Conservation (phyloP, 2,888 invertebrate species). For the Silvanus unidentatus region DNA sequence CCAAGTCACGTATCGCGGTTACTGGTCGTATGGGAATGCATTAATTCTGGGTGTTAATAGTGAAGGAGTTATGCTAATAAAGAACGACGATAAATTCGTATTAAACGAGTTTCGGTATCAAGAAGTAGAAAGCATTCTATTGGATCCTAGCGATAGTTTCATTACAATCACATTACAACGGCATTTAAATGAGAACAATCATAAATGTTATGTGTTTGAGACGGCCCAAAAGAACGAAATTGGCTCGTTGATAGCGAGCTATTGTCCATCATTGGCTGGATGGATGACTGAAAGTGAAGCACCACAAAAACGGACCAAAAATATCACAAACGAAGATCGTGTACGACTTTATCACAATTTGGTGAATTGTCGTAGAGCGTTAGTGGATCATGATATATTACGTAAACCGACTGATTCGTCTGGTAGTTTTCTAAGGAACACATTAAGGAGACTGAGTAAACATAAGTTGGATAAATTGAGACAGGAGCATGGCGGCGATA, state of each 20-base stretch:
- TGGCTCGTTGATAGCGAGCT: constrained; percentile 86
- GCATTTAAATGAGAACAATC: constrained; percentile 57
- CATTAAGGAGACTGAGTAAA: constrained; percentile 77
- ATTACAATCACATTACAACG: constrained; percentile 83
- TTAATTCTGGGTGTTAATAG: constrained; percentile 81
- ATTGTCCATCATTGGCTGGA: constrained; percentile 77
- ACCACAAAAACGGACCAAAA: constrained; percentile 54
- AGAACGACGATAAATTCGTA: constrained; percentile 87
- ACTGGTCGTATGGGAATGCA: constrained; percentile 80
- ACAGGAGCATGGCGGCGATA: constrained; percentile 61
- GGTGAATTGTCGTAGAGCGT: constrained; percentile 71
- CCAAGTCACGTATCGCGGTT: constrained; percentile 86
- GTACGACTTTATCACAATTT: constrained; percentile 82
- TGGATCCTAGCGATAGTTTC: constrained; percentile 89
- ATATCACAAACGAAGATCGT: constrained; percentile 82
- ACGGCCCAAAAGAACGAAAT: constrained; percentile 86
- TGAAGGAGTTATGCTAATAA: constrained; percentile 85
- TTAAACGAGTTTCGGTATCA: constrained; percentile 85
- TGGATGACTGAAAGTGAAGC: constrained; percentile 73
- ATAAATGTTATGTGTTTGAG: constrained; percentile 90
- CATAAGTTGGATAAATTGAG: constrained; percentile 74
- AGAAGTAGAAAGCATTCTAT: constrained; percentile 84
- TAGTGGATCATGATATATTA: constrained; percentile 78
- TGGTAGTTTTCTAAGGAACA: constrained; percentile 84
- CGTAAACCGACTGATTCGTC: constrained; percentile 77